Conservation (phyloP, 2,113 vertebrate species). For the Martes martes region DNA sequence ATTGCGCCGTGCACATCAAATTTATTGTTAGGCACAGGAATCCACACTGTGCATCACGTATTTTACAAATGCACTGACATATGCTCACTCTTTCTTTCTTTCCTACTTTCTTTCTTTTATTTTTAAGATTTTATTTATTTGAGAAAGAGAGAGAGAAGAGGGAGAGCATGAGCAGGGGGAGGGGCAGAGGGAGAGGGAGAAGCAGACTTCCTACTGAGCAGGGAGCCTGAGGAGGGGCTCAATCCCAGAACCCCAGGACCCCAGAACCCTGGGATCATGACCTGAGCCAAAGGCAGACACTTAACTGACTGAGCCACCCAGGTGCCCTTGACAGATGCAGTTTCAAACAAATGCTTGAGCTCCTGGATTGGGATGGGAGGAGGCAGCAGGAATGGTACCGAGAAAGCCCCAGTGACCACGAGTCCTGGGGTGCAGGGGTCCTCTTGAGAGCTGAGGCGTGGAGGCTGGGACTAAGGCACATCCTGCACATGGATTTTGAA, state of each 20-base stretch:
- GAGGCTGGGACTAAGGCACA: not conserved
- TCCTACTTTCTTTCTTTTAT: not conserved
- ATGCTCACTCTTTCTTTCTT: not conserved
- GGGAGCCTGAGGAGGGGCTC: not conserved
- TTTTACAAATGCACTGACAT: not conserved
- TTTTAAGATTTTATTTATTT: not conserved
- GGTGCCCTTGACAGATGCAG: not conserved
- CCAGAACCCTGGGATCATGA: not conserved
- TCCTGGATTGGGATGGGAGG: not conserved
- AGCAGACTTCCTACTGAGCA: not conserved
- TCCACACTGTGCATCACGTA: not conserved
- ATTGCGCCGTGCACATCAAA: not conserved
- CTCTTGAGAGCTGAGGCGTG: not conserved
- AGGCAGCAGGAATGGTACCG: not conserved
- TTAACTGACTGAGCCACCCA: not conserved
- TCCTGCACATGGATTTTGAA: not conserved
- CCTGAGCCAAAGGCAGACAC: not conserved
- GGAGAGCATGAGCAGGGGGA: not conserved
- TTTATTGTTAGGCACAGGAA: not conserved
- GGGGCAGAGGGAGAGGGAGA: not conserved
- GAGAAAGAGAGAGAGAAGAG: not conserved
- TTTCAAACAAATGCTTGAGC: not conserved
- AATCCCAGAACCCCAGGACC: not conserved
- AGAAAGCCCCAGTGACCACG: not conserved
- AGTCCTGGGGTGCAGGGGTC: not conserved